Conservation (phyloP, 2,888 invertebrate genomes). For the Harpalus rubripes region DNA sequence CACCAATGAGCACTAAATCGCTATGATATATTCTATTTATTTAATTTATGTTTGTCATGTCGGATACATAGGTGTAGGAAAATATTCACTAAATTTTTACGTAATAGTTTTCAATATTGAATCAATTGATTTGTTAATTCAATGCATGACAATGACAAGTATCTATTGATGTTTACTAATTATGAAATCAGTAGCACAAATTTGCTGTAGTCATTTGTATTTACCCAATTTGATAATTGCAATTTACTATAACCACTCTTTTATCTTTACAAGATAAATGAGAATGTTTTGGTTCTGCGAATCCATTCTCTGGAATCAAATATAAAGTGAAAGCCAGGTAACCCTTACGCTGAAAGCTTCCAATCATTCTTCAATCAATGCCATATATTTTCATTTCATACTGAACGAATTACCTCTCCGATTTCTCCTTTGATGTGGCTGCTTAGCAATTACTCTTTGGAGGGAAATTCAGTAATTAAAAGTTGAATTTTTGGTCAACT, state of each 20-base stretch:
- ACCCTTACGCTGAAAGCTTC: neutral
- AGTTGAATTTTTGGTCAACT: constrained; percentile 42
- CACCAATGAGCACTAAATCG: no score
- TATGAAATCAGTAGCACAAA: no score
- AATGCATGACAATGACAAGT: no score
- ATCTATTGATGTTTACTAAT: no score
- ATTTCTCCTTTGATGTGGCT: constrained; percentile 31
- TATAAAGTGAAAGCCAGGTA: constrained; percentile 28
- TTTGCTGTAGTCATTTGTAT: neutral
- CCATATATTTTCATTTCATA: constrained; percentile 28
- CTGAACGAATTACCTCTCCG: neutral
- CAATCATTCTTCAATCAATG: constrained; percentile 31
- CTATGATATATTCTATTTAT: no score
- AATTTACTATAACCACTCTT: neutral
- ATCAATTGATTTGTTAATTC: no score
- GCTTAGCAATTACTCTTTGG: constrained; percentile 25
- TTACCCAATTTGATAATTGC: neutral
- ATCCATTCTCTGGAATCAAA: constrained; percentile 22
- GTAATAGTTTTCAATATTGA: no score
- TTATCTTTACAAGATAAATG: constrained; percentile 14
- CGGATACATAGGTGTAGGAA: no score
- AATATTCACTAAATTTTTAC: no score
- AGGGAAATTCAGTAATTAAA: constrained; percentile 31
- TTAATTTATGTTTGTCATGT: no score
- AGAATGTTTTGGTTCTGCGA: constrained; percentile 15